Base-by-base conservation (phyloP, 2,797 vertebrate genomes). In the Anas capensis region DNA sequence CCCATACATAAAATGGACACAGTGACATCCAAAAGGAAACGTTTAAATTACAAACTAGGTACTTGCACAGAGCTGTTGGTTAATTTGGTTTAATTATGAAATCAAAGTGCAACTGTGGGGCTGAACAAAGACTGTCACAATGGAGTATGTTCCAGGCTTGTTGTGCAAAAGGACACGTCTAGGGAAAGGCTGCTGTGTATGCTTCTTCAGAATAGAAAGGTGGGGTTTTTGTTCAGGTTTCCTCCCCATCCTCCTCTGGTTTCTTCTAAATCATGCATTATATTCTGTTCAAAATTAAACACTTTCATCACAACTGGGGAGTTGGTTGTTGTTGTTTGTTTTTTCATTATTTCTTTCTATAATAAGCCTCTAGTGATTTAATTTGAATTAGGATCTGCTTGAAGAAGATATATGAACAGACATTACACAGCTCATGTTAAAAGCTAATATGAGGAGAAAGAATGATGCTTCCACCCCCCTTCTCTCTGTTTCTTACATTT, bases 21-120 rank as follows among this genome's bases (percentile, higher is more conserved):
- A 36, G 51, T 46, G n/a, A 57, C 34, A 60, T 56, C 31, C 48
- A 58, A 85, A 65, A 16, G 36, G 42, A 54, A 72, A 76, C 2
- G 11, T 34, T 68, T 71, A 78, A 69, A 86, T 7, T 23, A 40
- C 36, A 60, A 49, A 6, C 8, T 57, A 23, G 23, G 69, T 60
- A 16, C 23, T 80, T 90, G 19, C 69, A 36, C 56, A 89, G 70
- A 75, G 26, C 7, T 46, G 18, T 73, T 33, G 33, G 7, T 72
- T 87, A 76, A 70, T 93, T 73, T 33, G n/a, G 13, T 34, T 92
- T 93, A 87, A 53, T 86, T 91, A 72, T 33, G 71, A 88, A 92
- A 86, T 77, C 26, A 65, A 23, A 48, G 60, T 44, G 70, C 72
- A 92, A 21, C 26, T 31, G 33, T 34, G 53, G 38, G 84, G 60